These are phyloP conservation scores for Parotocinclus haroldoi DNA, from an alignment of 2,797 vertebrate genomes.

Conservation along the genomic window DNA sequence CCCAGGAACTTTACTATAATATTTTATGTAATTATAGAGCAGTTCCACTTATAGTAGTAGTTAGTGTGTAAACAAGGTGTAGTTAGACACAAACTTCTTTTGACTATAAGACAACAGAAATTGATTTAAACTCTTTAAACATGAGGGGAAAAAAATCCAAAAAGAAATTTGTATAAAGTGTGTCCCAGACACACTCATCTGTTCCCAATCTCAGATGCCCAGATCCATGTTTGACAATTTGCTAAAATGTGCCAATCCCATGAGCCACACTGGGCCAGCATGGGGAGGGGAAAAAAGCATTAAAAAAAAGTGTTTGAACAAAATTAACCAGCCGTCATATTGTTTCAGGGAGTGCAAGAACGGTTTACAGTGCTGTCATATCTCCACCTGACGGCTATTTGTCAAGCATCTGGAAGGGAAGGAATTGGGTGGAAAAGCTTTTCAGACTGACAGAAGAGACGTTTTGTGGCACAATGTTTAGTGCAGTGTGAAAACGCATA, in stretches of 20 bases:
- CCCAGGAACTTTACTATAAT: too few relatives aligned
- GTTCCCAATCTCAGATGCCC: not conserved
- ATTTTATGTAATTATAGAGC: too few relatives aligned
- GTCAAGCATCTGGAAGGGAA: slow-evolving; percentile 37
- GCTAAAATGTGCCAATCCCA: slow-evolving; percentile 1
- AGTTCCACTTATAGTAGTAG: too few relatives aligned
- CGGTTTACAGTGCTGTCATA: slow-evolving; percentile 52
- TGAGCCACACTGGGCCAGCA: not conserved
- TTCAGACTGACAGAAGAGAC: slow-evolving; percentile 33
- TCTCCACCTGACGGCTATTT: slow-evolving; percentile 54
- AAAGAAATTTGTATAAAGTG: too few relatives aligned
- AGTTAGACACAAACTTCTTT: too few relatives aligned
- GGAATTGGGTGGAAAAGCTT: not conserved
- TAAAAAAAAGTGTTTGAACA: slow-evolving; percentile 11
- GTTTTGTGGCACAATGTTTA: slow-evolving; percentile 17
- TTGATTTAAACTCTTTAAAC: too few relatives aligned
- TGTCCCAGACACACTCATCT: not conserved
- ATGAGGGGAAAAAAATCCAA: too few relatives aligned
- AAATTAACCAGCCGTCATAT: slow-evolving; percentile 51
- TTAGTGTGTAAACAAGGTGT: too few relatives aligned
- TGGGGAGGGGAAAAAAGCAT: not conserved
- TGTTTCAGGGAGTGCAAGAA: slow-evolving; percentile 44
- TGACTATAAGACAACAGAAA: too few relatives aligned
- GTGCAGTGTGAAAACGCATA: slow-evolving; percentile 2
- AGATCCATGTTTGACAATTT: not conserved